These are phyloP conservation scores for Tethea ocularis DNA, from an alignment of 2,888 invertebrate genomes.

Conservation along the genomic window DNA sequence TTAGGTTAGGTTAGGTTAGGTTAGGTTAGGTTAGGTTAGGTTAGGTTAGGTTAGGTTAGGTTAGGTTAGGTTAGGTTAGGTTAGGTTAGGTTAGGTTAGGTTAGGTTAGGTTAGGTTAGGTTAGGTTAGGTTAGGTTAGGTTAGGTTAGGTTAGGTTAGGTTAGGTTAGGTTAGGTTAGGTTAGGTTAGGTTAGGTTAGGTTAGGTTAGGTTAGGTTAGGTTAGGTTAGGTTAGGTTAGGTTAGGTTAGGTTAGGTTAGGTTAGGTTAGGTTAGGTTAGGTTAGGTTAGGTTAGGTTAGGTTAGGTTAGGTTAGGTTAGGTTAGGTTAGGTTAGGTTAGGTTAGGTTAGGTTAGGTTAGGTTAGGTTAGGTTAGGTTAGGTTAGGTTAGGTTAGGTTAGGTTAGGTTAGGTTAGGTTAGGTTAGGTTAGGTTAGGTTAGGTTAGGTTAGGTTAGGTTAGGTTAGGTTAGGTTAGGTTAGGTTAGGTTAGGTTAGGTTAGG, in stretches of 20 bases:
- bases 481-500: too few species aligned
- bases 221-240: constrained; percentile 14
- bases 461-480: too few species aligned
- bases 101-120: constrained; percentile 27
- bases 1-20: too few species aligned
- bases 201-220: constrained; percentile 12
- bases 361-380: constrained; percentile 17
- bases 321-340: constrained; percentile 15
- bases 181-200: constrained; percentile 22
- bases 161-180: constrained; percentile 24
- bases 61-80: constrained; percentile 12
- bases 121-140: constrained; percentile 26
- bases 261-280: constrained; percentile 29
- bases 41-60: too few species aligned
- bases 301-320: constrained; percentile 16
- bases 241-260: constrained; percentile 20
- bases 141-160: constrained; percentile 27
- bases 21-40: too few species aligned
- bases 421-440: constrained; percentile 13
- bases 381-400: constrained; percentile 21
- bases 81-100: constrained; percentile 28
- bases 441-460: constrained; percentile 9
- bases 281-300: constrained; percentile 27
- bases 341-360: constrained; percentile 20
- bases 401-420: constrained; percentile 21